These are phyloP conservation scores for Perca schrenkii DNA, from an alignment of 2,113 vertebrate species.

Conservation along the genomic window DNA sequence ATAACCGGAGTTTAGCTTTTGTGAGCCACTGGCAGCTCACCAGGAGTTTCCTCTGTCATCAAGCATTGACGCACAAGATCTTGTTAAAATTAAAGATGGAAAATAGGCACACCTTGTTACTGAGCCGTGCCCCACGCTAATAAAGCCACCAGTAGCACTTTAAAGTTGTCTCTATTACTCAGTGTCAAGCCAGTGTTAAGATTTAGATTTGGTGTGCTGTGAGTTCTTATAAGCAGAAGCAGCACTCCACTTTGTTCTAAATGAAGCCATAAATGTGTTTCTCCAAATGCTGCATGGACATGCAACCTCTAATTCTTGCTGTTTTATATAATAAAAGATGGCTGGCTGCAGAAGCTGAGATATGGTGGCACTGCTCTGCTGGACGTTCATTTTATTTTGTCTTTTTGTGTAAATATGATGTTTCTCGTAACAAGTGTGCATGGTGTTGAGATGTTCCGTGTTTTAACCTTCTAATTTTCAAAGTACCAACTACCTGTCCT, in stretches of 20 bases:
- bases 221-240: not conserved
- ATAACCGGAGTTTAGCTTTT: conserved; percentile 24
- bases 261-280: not conserved
- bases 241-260: not conserved
- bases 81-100: conserved; percentile 46
- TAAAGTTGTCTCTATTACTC: not conserved
- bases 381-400: too few species aligned
- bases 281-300: not conserved
- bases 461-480: too few species aligned
- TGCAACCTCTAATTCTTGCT: not conserved
- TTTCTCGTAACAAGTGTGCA: too few species aligned
- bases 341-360: too few species aligned
- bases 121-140: not conserved
- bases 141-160: not conserved
- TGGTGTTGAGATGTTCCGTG: too few species aligned
- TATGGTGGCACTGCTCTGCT: too few species aligned
- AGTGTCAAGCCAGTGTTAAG: not conserved
- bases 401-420: too few species aligned
- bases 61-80: conserved; percentile 59
- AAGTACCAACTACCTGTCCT: too few species aligned
- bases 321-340: too few species aligned
- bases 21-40: conserved; percentile 24
- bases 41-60: conserved; percentile 64
- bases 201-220: not conserved
- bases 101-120: conserved; percentile 30